Evolutionary conservation across 2,888 invertebrate genomes (phyloP).

Genomic region (Marronus borbonicus): DNA sequence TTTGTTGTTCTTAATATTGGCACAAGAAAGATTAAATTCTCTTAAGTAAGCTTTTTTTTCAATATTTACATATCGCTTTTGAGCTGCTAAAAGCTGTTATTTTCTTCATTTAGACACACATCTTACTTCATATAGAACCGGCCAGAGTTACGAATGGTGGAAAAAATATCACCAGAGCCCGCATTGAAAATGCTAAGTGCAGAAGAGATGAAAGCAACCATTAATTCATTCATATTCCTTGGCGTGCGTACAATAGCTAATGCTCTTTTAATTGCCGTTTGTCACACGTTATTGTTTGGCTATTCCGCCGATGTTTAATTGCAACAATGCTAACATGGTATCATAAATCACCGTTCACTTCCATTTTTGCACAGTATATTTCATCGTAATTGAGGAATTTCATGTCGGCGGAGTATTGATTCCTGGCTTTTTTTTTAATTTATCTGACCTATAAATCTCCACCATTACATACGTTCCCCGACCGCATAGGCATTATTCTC

Average conservation of each 20-base stretch:
- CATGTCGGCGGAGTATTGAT: conserved; percentile 17
- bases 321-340: too few relatives aligned
- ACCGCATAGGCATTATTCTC: background rate
- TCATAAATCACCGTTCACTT: conserved; percentile 10
- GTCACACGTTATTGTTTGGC: background rate
- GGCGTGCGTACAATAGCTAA: conserved; percentile 1
- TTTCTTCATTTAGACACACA: too few relatives aligned
- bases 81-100: too few relatives aligned
- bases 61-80: too few relatives aligned
- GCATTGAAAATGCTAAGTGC: background rate
- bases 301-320: background rate
- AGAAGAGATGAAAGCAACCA: background rate
- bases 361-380: conserved; percentile 23
- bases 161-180: background rate
- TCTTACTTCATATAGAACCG: too few relatives aligned
- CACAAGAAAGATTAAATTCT: too few relatives aligned
- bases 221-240: conserved; percentile 17
- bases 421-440: conserved; percentile 6
- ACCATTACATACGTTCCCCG: conserved; percentile 1
- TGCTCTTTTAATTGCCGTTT: conserved; percentile 28
- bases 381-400: conserved; percentile 20
- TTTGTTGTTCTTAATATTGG: too few relatives aligned
- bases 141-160: too few relatives aligned
- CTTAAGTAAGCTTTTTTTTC: too few relatives aligned
- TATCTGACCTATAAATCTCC: conserved; percentile 16